phyloP scores from a whole-genome alignment of 2,797 vertebrate genomes.

The Sphenopsis melanotis region DNA sequence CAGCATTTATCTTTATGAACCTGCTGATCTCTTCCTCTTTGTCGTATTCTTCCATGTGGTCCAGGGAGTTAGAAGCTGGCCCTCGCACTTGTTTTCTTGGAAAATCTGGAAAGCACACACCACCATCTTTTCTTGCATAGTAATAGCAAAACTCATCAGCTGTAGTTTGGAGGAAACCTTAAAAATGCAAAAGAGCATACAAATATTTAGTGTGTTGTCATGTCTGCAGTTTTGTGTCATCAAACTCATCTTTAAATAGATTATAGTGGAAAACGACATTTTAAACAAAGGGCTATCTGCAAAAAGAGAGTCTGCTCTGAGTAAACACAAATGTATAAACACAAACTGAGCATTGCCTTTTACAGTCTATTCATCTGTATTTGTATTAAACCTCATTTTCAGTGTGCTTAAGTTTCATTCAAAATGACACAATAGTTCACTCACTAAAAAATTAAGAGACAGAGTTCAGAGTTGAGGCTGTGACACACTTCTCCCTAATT shows the following conservation, averaged over 20 bases:
- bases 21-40: constrained; percentile 94
- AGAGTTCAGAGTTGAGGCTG: not conserved
- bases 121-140: constrained; percentile 88
- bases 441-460: not conserved
- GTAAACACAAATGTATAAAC: constrained; percentile 3
- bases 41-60: constrained; percentile 87
- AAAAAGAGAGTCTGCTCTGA: not conserved
- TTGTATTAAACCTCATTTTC: not conserved
- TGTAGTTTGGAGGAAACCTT: constrained; percentile 96
- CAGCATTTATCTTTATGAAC: constrained; percentile 82
- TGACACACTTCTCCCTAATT: not conserved
- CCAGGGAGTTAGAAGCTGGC: constrained; percentile 95
- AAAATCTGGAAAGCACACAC: constrained; percentile 97
- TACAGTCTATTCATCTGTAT: not conserved
- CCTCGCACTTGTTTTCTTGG: constrained; percentile 91
- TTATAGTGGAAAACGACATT: not conserved
- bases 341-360: not conserved
- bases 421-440: not conserved
- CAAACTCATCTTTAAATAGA: constrained; percentile 20
- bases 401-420: not conserved
- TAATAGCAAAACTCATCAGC: constrained; percentile 98
- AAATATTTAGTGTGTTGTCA: constrained; percentile 50
- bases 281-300: constrained; percentile 6
- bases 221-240: not conserved
- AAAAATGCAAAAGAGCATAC: constrained; percentile 61